phyloP scores from a whole-genome alignment of 2,797 vertebrate species.

The Remorina albescens region DNA sequence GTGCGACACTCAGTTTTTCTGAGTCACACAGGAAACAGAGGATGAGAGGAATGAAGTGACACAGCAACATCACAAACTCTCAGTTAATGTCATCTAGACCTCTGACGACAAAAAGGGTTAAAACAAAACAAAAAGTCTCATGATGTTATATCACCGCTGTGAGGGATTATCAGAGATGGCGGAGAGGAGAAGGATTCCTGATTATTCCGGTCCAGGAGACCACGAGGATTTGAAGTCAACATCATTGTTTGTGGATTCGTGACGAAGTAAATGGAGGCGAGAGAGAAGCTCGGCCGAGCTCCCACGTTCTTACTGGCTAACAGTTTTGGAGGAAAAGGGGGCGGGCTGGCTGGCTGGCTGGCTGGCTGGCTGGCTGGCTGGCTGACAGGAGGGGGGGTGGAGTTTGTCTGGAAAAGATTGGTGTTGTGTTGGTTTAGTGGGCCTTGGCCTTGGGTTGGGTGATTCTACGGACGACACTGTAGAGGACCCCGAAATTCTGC shows the following conservation, averaged over 20 bases:
- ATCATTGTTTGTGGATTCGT: slow-evolving; percentile 66
- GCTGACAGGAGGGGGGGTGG: too few relatives aligned
- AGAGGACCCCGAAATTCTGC: slow-evolving; percentile 95
- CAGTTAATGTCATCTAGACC: slow-evolving; percentile 13
- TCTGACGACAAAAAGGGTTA: slow-evolving; percentile 18
- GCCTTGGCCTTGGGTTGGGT: slow-evolving; percentile 91
- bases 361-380: too few relatives aligned
- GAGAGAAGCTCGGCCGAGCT: slow-evolving; percentile 56
- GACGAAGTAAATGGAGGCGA: slow-evolving; percentile 49
- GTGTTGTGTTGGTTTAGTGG: slow-evolving; percentile 80
- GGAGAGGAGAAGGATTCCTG: slow-evolving; percentile 66
- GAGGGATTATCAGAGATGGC: slow-evolving; percentile 8
- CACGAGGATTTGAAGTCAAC: slow-evolving; percentile 62
- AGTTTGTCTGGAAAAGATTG: too few relatives aligned
- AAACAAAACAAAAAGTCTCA: neutral
- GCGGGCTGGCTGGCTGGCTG: too few relatives aligned
- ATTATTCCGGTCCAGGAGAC: slow-evolving; percentile 57
- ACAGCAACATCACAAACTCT: slow-evolving; percentile 19
- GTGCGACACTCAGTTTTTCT: slow-evolving; percentile 55
- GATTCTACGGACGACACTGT: slow-evolving; percentile 90
- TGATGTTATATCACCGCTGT: slow-evolving; percentile 4
- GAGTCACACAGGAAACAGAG: slow-evolving; percentile 28
- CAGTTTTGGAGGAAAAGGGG: slow-evolving; percentile 45
- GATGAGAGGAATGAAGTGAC: slow-evolving; percentile 29
- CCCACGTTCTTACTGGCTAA: slow-evolving; percentile 55